phyloP scores from a whole-genome alignment of 2,888 invertebrate species.

The Schizaphis graminum region DNA sequence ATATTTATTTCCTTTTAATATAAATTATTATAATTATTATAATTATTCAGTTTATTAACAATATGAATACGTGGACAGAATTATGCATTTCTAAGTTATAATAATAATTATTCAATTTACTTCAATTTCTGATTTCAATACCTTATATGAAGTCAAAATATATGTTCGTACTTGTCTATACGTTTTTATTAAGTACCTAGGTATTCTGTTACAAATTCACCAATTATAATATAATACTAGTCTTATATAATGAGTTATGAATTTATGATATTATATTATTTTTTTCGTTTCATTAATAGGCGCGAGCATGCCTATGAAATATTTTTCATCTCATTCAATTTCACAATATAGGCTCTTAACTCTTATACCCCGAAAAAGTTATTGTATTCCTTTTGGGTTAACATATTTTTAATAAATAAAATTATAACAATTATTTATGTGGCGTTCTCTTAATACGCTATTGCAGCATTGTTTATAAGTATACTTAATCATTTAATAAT shows the following conservation, averaged over 20 bases:
- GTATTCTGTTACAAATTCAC: no score
- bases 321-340: not conserved
- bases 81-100: not conserved
- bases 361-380: no score
- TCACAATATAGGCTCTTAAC: no score
- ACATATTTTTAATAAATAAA: no score
- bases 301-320: not conserved
- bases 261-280: not conserved
- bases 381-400: no score
- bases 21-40: not conserved
- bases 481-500: not conserved
- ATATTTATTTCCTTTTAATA: not conserved
- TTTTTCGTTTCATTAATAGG: not conserved
- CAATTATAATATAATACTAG: not conserved
- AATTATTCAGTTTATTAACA: not conserved
- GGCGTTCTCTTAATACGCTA: not conserved
- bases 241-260: not conserved
- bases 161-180: not conserved
- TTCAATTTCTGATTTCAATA: not conserved
- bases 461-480: not conserved
- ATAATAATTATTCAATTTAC: not conserved
- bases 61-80: not conserved
- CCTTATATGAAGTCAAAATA: not conserved
- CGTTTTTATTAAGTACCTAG: not conserved
- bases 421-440: no score